These are phyloP conservation scores for Athene cunicularia DNA, from an alignment of 2,113 vertebrate genomes.

Conservation along the genomic window DNA sequence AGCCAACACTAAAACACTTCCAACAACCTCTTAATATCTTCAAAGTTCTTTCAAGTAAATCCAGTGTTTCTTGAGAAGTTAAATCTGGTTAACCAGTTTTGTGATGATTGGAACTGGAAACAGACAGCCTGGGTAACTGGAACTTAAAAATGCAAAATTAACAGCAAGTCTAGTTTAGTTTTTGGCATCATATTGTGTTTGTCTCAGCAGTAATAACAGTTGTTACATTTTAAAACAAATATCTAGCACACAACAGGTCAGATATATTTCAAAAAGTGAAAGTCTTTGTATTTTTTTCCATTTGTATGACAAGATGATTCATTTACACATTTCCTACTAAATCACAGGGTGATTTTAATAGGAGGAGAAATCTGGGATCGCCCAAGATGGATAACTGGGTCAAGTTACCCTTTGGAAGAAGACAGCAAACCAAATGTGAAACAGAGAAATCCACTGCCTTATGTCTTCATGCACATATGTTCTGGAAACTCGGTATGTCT, in stretches of 20 bases:
- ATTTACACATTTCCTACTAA: slow-evolving; percentile 5
- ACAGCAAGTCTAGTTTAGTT: neutral
- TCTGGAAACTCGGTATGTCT: neutral
- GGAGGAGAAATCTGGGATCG: slow-evolving; percentile 6
- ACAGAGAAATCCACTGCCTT: neutral
- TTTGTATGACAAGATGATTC: slow-evolving; percentile 21
- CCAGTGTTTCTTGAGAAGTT: slow-evolving; percentile 47
- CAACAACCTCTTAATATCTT: slow-evolving; percentile 33
- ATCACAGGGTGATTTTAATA: neutral
- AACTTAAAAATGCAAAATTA: neutral
- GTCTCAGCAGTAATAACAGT: slow-evolving; percentile 27
- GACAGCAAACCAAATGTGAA: neutral
- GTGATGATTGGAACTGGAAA: slow-evolving; percentile 27
- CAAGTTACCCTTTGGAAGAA: slow-evolving; percentile 21
- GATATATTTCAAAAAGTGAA: slow-evolving; percentile 3
- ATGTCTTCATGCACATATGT: slow-evolving; percentile 5
- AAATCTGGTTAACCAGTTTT: slow-evolving; percentile 13
- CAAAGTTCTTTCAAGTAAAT: slow-evolving; percentile 53
- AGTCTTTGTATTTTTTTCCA: neutral
- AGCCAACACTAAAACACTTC: slow-evolving; percentile 25
- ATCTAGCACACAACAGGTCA: slow-evolving; percentile 7
- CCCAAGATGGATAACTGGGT: slow-evolving; percentile 3
- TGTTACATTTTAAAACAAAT: slow-evolving; percentile 10
- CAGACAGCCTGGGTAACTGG: slow-evolving; percentile 25
- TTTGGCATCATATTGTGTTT: slow-evolving; percentile 27